Evolutionary conservation across 2,797 vertebrate species (phyloP), one percentile per base, ranked within the genome.

Genomic region (Amblyopsis hoosieri): DNA sequence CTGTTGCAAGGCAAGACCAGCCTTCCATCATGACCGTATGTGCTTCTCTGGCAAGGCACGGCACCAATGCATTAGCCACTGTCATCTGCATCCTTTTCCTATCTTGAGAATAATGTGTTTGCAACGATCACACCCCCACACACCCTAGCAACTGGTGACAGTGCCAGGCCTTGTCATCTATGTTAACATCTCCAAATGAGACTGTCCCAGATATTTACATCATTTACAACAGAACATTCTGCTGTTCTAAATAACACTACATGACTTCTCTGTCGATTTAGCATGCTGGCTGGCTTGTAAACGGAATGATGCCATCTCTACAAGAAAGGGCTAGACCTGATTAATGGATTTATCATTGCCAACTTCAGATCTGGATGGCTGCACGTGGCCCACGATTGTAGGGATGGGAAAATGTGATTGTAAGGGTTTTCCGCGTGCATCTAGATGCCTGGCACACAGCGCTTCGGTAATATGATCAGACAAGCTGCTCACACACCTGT

Each of bases 401-500:
- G 64, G 63, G 75, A 64, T 77, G 54, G 49, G 82, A 85, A 94
- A 94, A 94, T 92, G 85, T 77, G 87, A 95, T 94, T 94, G 93
- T 91, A 90, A 92, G 91, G 91, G 93, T 94, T 92, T 91, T 87
- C 84, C 88, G 81, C 90, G 88, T 90, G 90, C 85, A 91, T 92
- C 91, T 94, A 85, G 84, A 84, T 93, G 84, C 83, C 78, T 83
- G 81, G 76, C 90, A 87, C 84, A 90, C 85, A 92, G 84, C 88
- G 93, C 90, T 93, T 92, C 74, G 79, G 88, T 90, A 92, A 93
- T 92, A 89, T 89, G 89, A 93, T 90, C 83, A 74, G 76, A 80
- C 75, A 90, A 86, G 83, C 84, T 90, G 83, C 92, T 93, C 89
- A 92, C 94, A 93, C 90, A 91, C 86, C 89, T 86, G 76, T 92